Evolutionary conservation across 2,888 invertebrate species (phyloP).

Genomic region (Cheilosia grossa): DNA sequence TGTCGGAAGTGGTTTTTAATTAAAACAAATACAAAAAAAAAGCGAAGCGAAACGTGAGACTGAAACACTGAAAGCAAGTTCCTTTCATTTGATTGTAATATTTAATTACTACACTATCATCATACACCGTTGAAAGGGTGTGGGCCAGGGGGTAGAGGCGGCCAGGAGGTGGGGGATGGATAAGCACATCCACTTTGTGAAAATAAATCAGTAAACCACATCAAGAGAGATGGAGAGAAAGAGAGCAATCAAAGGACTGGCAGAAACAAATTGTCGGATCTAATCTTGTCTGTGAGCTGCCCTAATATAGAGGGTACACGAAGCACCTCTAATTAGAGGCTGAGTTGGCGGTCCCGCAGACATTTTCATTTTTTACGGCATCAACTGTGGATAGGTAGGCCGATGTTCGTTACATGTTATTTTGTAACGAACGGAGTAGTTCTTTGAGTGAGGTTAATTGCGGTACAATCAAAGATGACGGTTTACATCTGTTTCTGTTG

Average conservation of each 20-base stretch:
- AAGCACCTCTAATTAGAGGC: slow-evolving; percentile 40
- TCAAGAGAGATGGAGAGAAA: neutral
- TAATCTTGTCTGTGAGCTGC: slow-evolving; percentile 4
- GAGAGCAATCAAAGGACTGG: slow-evolving; percentile 20
- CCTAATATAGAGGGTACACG: neutral
- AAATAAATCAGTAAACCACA: slow-evolving; percentile 18
- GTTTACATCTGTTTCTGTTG: neutral
- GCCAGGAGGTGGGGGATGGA: neutral
- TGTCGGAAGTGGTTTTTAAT: slow-evolving; percentile 34
- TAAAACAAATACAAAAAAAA: slow-evolving; percentile 11
- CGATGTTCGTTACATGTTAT: neutral
- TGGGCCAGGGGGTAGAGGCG: neutral
- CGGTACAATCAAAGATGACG: slow-evolving; percentile 5
- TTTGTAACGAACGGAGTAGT: neutral
- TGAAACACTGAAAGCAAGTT: slow-evolving; percentile 7
- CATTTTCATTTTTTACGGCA: slow-evolving; percentile 13
- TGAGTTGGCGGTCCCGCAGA: slow-evolving; percentile 19
- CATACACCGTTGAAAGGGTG: neutral
- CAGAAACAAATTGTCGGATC: slow-evolving; percentile 9
- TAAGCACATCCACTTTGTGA: slow-evolving; percentile 14
- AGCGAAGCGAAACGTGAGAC: neutral
- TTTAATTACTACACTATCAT: slow-evolving; percentile 42
- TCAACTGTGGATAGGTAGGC: neutral
- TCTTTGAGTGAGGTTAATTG: slow-evolving; percentile 8
- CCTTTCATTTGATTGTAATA: slow-evolving; percentile 30